These are phyloP conservation scores for Orius insidiosus DNA, from an alignment of 1,140 invertebrate species.

Conservation along the genomic window DNA sequence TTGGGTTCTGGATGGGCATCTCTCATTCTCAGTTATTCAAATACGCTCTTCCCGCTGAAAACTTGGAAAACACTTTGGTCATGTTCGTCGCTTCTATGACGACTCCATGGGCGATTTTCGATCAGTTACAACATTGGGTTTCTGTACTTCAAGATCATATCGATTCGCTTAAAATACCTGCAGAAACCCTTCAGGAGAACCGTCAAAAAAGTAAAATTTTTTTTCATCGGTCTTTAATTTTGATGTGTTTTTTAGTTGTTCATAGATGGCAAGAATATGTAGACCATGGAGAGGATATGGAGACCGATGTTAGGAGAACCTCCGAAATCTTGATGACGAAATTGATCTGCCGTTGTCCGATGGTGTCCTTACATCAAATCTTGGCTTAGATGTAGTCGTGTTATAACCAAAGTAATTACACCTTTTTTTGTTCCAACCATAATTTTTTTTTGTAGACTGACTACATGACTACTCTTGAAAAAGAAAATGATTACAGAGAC, in stretches of 20 bases:
- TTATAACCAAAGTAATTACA: slow-evolving; percentile 76
- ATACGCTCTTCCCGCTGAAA: slow-evolving; percentile 80
- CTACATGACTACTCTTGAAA: slow-evolving; percentile 90
- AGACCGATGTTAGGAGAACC: slow-evolving; percentile 58
- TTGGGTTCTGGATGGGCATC: slow-evolving; percentile 93
- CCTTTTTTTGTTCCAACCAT: background rate
- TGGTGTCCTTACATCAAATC: slow-evolving; percentile 75
- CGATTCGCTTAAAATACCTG: slow-evolving; percentile 66
- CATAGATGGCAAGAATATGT: slow-evolving; percentile 92
- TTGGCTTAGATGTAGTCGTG: slow-evolving; percentile 94
- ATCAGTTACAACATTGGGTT: slow-evolving; percentile 60
- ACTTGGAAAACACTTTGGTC: slow-evolving; percentile 80
- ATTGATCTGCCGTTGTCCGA: slow-evolving; percentile 61
- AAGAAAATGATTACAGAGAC: slow-evolving; percentile 83
- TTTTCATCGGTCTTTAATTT: slow-evolving; percentile 8
- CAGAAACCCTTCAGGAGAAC: slow-evolving; percentile 34
- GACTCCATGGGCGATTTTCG: slow-evolving; percentile 86
- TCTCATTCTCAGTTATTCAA: slow-evolving; percentile 79
- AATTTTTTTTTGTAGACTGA: slow-evolving; percentile 55
- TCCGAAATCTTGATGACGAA: slow-evolving; percentile 63
- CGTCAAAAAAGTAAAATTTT: slow-evolving; percentile 33
- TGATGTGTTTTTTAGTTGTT: slow-evolving; percentile 32
- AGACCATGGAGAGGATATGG: slow-evolving; percentile 86
- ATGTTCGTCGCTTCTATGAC: slow-evolving; percentile 93
- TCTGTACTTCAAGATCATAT: slow-evolving; percentile 80